These are phyloP conservation scores for Periplaneta americana DNA, from an alignment of 1,140 invertebrate species.

Conservation along the genomic window DNA sequence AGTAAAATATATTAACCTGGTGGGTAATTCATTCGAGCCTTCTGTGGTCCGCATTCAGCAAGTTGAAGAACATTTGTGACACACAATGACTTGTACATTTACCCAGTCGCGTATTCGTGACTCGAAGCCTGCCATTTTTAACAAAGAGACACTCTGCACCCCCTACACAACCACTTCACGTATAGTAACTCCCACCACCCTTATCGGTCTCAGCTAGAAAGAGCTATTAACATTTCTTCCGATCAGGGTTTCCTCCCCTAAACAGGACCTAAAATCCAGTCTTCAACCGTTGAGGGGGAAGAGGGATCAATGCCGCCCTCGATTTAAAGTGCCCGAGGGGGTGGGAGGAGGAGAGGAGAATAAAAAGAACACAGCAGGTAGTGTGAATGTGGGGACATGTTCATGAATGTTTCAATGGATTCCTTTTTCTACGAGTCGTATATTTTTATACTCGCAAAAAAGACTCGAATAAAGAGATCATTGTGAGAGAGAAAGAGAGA, in stretches of 20 bases:
- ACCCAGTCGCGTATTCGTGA: no score
- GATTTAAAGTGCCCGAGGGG: no score
- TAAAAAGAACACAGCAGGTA: neutral
- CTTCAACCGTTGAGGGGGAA: neutral
- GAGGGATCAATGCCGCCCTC: neutral
- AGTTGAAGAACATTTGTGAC: no score
- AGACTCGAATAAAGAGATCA: neutral
- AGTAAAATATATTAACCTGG: no score
- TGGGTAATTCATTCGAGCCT: no score
- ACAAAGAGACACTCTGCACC: neutral
- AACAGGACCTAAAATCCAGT: neutral
- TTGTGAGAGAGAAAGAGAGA: neutral
- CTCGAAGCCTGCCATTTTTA: no score
- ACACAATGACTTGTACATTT: no score
- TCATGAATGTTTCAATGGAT: neutral
- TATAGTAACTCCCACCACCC: neutral
- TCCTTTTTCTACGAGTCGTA: neutral
- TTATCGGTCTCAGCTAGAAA: neutral
- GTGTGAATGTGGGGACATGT: neutral
- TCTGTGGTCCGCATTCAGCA: no score
- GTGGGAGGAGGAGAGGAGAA: no score
- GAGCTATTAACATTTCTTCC: constrained; percentile 1
- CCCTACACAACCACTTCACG: neutral
- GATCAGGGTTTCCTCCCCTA: neutral
- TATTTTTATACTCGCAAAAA: neutral